Conservation (phyloP, 2,888 invertebrate genomes). For the Euproctis similis region DNA sequence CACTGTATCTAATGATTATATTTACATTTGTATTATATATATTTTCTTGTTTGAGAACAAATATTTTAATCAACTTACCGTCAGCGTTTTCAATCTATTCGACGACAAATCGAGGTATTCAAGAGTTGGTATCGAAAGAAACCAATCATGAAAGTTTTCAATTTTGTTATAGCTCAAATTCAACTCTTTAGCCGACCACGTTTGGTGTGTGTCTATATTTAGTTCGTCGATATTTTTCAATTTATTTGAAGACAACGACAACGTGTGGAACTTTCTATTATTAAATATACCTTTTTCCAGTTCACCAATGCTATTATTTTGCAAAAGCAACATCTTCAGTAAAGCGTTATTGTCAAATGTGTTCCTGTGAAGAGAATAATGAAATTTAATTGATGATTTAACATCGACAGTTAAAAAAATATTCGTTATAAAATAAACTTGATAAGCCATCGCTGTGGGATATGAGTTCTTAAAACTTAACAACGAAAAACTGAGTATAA, state of each 20-base stretch:
- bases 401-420: too few relatives aligned
- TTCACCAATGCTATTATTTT: background rate
- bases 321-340: background rate
- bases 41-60: too few relatives aligned
- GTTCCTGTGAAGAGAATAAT: background rate
- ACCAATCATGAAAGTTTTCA: background rate
- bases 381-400: too few relatives aligned
- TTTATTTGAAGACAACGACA: background rate
- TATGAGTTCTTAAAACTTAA: too few relatives aligned
- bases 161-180: background rate
- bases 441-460: too few relatives aligned
- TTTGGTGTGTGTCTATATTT: background rate
- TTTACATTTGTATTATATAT: too few relatives aligned
- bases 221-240: background rate
- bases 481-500: too few relatives aligned
- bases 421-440: too few relatives aligned
- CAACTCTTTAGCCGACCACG: background rate
- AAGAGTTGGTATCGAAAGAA: background rate
- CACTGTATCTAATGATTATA: too few relatives aligned
- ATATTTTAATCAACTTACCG: background rate
- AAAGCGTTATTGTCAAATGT: background rate
- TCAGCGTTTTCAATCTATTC: background rate
- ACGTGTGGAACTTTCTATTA: background rate
- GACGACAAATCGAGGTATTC: background rate
- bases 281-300: background rate